Base-by-base conservation (phyloP, 2,113 vertebrate genomes). In the Hypocryptadius cinnamomeus region DNA sequence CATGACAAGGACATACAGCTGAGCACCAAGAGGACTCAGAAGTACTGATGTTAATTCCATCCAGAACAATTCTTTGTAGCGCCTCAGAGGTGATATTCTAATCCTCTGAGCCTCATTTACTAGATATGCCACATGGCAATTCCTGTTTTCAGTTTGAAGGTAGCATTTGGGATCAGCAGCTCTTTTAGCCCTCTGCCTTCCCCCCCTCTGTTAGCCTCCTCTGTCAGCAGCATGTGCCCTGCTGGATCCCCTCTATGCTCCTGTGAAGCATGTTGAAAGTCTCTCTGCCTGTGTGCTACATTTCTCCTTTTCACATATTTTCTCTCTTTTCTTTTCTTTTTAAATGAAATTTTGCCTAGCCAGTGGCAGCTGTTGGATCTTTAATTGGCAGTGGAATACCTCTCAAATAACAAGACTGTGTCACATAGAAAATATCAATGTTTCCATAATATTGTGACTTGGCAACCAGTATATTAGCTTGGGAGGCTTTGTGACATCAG, bases 101-200 rank as follows among this genome's bases (percentile, higher is more conserved):
- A 78, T 89, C 82, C 74, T 85, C 44, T 30, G 79, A 89, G 64
- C n/a, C 85, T 88, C 91, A 78, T 94, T 87, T 91, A 48, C 39
- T 25, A 37, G 56, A 15, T 64, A 45, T 27, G 50, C 40, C 44
- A 74, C 44, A 39, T 27, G 68, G 42, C n/a, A 51, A 70, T 85
- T 80, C 28, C 22, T 13, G 28, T 51, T 86, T 90, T 56, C 40
- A 40, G 30, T 92, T 65, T 92, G 51, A 94, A 92, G 72, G 60
- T 31, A 73, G 16, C 5, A 9, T 91, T 65, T 70, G 60, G 79
- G 31, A 72, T 94, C 5, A 2, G 64, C 64, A 68, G 50, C 12
- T 61, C 31, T 77, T 81, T 87, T 30, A 89, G 78, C 25, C 33
- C 27, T 91, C 78, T 77, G 44, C 68, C 22, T 91, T 73, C 13